Evolutionary conservation across 2,888 invertebrate genomes (phyloP).

Genomic region (Sinhomidia bicolor): DNA sequence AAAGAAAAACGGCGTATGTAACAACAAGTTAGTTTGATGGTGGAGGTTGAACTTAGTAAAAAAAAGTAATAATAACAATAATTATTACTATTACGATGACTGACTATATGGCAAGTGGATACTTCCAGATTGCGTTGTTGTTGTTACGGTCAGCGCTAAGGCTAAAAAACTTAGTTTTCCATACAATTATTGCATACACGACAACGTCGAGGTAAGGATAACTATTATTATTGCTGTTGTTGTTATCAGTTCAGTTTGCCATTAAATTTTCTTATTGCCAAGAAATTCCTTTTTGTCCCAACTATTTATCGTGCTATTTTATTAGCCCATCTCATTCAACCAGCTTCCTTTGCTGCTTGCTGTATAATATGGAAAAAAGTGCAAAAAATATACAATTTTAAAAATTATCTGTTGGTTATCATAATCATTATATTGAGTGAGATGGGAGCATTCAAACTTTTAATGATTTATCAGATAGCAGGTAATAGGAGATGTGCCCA

Average conservation of each 20-base stretch:
- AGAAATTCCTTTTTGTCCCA: neutral
- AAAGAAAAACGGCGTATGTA: neutral
- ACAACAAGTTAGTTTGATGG: conserved; percentile 12
- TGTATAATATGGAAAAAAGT: neutral
- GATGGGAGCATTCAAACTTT: neutral
- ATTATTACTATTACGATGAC: neutral
- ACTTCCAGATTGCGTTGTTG: neutral
- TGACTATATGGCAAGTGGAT: neutral
- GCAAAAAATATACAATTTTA: conserved; percentile 3
- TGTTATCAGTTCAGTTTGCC: conserved; percentile 29
- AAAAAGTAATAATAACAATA: neutral
- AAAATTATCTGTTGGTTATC: neutral
- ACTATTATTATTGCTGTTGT: conserved; percentile 9
- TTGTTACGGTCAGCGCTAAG: conserved; percentile 1
- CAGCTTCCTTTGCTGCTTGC: neutral
- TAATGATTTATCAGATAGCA: conserved; percentile 38
- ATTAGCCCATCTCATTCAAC: too few relatives aligned
- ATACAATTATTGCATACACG: neutral
- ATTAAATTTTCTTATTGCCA: conserved; percentile 6
- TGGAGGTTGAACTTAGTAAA: conserved; percentile 9
- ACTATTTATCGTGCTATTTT: neutral
- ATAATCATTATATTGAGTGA: too few relatives aligned
- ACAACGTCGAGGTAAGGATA: neutral
- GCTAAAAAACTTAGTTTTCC: neutral
- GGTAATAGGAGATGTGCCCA: neutral